Evolutionary conservation across 2,113 vertebrate species (phyloP).

Genomic region (Nibea coibor): DNA sequence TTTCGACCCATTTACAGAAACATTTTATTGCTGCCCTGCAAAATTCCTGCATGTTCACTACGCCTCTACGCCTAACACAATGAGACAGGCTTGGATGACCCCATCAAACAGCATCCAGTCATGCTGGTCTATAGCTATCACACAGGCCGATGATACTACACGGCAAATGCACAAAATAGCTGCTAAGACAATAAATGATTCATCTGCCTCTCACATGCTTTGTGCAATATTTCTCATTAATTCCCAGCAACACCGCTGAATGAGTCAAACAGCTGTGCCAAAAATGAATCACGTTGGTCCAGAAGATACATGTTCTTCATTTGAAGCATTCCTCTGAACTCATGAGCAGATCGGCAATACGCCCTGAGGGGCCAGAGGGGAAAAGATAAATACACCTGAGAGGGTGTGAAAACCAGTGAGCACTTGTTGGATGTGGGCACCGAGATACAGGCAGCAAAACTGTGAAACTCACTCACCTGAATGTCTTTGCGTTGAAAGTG

Average conservation of each 20-base stretch:
- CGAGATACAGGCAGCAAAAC: slow-evolving; percentile 14
- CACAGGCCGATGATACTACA: not conserved
- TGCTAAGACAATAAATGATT: slow-evolving; percentile 6
- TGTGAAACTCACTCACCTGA: slow-evolving; percentile 12
- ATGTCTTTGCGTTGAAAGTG: slow-evolving; percentile 8
- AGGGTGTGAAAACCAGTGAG: slow-evolving; percentile 58
- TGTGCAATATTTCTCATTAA: slow-evolving; percentile 3
- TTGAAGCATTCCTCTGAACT: slow-evolving; percentile 62
- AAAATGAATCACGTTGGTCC: slow-evolving; percentile 52
- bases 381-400: slow-evolving; percentile 50
- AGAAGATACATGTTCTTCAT: slow-evolving; percentile 55
- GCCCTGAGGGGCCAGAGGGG: slow-evolving; percentile 38
- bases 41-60: not conserved
- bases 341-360: slow-evolving; percentile 34
- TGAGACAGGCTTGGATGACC: not conserved
- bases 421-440: slow-evolving; percentile 56
- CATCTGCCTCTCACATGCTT: not conserved
- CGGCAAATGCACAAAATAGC: slow-evolving; percentile 2
- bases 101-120: not conserved
- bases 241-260: not conserved
- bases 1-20: not conserved
- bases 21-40: not conserved
- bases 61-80: not conserved
- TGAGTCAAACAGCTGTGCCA: slow-evolving; percentile 12
- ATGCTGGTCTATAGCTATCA: not conserved